These are phyloP conservation scores for Vannuccia rotundouncinata DNA, from an alignment of 2,888 invertebrate species.

Conservation along the genomic window DNA sequence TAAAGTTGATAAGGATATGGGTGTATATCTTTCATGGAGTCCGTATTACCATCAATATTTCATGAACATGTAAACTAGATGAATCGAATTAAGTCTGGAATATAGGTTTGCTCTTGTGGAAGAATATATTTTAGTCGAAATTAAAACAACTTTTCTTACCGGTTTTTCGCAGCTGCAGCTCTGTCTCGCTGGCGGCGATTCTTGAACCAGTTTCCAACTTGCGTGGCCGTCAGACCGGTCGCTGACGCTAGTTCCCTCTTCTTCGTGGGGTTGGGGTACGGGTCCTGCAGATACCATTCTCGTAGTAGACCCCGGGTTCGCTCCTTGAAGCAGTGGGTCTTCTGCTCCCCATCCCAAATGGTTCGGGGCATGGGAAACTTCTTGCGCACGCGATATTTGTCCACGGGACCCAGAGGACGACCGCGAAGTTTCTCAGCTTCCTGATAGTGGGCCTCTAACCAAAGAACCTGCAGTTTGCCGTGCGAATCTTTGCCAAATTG, in stretches of 20 bases:
- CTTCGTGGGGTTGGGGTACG: constrained; percentile 89
- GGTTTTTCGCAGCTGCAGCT: constrained; percentile 89
- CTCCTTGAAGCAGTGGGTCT: constrained; percentile 89
- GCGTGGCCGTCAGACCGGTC: constrained; percentile 82
- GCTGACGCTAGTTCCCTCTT: constrained; percentile 81
- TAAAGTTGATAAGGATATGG: too few species aligned
- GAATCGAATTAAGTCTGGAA: too few species aligned
- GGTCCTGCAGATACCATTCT: constrained; percentile 96
- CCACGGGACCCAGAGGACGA: constrained; percentile 81
- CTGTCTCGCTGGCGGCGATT: constrained; percentile 78
- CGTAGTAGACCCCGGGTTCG: constrained; percentile 83
- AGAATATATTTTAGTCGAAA: too few species aligned
- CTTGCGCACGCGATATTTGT: constrained; percentile 84
- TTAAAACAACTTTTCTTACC: constrained; percentile 66
- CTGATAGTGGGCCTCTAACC: constrained; percentile 86
- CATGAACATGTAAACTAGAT: too few species aligned
- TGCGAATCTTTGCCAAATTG: constrained; percentile 82
- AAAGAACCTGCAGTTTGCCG: constrained; percentile 78
- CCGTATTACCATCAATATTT: too few species aligned
- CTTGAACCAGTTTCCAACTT: constrained; percentile 89
- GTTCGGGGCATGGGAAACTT: constrained; percentile 84
- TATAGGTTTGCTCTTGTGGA: too few species aligned
- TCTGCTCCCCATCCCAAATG: constrained; percentile 92
- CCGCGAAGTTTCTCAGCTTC: constrained; percentile 84
- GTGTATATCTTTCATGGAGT: too few species aligned